A percentile compares a stretch with the other conserved stretches of the same genome.
Evolutionary conservation across 2,888 invertebrate species (phyloP).

Genomic region (Clusia tigrina): DNA sequence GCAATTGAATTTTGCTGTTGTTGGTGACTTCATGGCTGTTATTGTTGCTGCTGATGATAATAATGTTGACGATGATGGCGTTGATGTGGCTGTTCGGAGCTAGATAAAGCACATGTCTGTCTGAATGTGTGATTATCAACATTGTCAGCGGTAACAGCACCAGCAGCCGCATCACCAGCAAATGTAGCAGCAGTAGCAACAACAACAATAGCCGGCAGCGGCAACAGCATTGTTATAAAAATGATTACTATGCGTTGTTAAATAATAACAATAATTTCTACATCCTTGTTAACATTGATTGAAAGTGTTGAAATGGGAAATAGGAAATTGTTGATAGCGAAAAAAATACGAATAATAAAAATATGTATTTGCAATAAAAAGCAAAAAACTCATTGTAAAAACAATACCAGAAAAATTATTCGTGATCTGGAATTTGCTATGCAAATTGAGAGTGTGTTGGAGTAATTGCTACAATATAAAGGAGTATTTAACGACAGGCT

Average conservation of each 20-base stretch:
- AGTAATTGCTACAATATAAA: too few relatives aligned
- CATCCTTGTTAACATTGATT: constrained; percentile 57
- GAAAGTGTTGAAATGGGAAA: constrained; percentile 31
- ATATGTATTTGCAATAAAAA: too few relatives aligned
- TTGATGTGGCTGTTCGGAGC: constrained; percentile 32
- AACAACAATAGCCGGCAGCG: constrained; percentile 8
- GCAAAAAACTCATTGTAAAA: too few relatives aligned
- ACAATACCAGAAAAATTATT: too few relatives aligned
- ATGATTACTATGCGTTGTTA: constrained; percentile 60
- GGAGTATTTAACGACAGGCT: too few relatives aligned
- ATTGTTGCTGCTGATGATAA: constrained; percentile 7
- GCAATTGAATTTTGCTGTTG: constrained; percentile 36
- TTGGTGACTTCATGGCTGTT: constrained; percentile 11
- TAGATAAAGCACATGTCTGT: constrained; percentile 33
- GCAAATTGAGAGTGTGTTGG: too few relatives aligned
- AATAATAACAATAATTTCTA: constrained; percentile 57
- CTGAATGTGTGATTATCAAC: constrained; percentile 7
- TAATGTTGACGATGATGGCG: constrained; percentile 25
- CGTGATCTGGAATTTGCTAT: too few relatives aligned
- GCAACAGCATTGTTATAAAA: constrained; percentile 38
- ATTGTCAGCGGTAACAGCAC: not conserved
- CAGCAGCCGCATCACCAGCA: constrained; percentile 12
- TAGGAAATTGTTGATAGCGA: not conserved
- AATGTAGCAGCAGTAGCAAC: not conserved
- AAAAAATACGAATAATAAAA: too few relatives aligned